Evolutionary conservation across 2,797 vertebrate genomes (phyloP).

Genomic region (Xenentodon cancila): DNA sequence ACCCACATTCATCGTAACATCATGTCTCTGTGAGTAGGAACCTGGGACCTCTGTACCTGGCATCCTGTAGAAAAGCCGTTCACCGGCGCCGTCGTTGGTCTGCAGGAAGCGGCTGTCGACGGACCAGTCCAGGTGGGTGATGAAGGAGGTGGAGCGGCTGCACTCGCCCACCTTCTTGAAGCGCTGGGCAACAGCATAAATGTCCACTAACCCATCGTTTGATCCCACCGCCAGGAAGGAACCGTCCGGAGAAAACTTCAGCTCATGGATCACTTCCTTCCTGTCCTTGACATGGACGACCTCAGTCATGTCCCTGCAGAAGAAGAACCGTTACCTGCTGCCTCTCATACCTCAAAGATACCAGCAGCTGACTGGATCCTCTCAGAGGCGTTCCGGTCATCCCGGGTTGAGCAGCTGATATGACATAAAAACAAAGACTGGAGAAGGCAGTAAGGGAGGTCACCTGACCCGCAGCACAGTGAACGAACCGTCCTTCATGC

Average conservation of each 20-base stretch:
- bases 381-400: neutral
- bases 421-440: no score
- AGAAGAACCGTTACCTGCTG: neutral
- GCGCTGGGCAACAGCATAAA: slow-evolving; percentile 91
- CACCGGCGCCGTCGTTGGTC: slow-evolving; percentile 92
- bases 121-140: slow-evolving; percentile 97
- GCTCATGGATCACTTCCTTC: slow-evolving; percentile 96
- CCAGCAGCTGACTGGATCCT: neutral
- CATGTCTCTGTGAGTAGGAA: neutral
- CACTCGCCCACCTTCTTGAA: slow-evolving; percentile 97
- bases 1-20: no score
- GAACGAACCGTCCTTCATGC: slow-evolving; percentile 98
- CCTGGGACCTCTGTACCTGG: slow-evolving; percentile 66
- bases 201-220: slow-evolving; percentile 91
- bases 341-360: neutral
- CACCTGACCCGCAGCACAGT: slow-evolving; percentile 94
- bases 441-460: neutral
- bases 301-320: slow-evolving; percentile 95
- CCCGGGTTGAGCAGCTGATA: no score
- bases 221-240: slow-evolving; percentile 93
- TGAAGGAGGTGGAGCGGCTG: slow-evolving; percentile 89
- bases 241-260: slow-evolving; percentile 95
- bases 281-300: slow-evolving; percentile 97
- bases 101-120: slow-evolving; percentile 94
- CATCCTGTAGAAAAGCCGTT: slow-evolving; percentile 93